Base-by-base conservation (phyloP, 2,888 invertebrate species). In the Coenonympha arcania region DNA sequence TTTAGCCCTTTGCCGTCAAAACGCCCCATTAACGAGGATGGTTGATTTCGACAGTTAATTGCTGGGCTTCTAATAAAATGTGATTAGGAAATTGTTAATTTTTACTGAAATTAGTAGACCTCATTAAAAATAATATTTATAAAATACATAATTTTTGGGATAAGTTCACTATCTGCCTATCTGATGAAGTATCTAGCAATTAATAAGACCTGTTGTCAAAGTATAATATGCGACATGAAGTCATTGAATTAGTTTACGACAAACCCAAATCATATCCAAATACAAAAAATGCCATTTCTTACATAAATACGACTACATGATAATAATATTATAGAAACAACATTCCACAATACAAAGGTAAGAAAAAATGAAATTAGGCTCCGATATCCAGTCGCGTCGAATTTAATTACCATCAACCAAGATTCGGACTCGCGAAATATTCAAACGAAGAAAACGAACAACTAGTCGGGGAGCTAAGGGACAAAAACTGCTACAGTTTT, bases 1-100 rank as follows among this genome's bases (percentile, higher is more conserved):
- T 78, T 79, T 75, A 79, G 79, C 79, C 76, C 79, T 84, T 84
- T 85, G 82, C 84, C 83, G 81, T 79, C 70, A 77, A 42, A 80
- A 79, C 76, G 75, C 71, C 78, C 81, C 82, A 85, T 84, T 85
- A 86, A 77, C 79, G 80, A 79, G 69, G 76, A 76, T 76, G 72
- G 73, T 84, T 81, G 81, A 84, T 83, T 84, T 74, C 76, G 69
- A 66, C 71, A 67, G 77, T 78, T 84, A 85, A 84, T 84, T 83
- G 81, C 76, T 79, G 77, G 77, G 80, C 80, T 79, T 74, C 69
- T 66, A 69, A 69, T 73, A 67, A 68, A 73, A 71, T 68, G 68
- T 67, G 71, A 55, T 53, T 48, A 56, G 28, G 28, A 52, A 52
- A 54, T n/a, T n/a, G 36, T 31, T n/a, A 39, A 22, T 43, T 36